Conservation (phyloP, 2,113 vertebrate genomes). For the Stomatorhinus ivindoensis region DNA sequence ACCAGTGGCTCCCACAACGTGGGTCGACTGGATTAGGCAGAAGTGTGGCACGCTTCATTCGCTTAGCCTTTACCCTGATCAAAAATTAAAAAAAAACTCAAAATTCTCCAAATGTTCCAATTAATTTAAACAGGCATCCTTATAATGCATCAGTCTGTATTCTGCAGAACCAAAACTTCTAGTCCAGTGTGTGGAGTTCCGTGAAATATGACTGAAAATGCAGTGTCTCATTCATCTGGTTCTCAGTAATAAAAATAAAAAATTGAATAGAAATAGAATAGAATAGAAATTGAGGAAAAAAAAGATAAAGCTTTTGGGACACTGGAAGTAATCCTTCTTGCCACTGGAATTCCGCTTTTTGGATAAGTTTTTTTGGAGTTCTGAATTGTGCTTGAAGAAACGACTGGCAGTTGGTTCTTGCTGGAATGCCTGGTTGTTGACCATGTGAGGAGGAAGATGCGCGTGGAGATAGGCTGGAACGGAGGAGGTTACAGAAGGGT, state of each 20-base stretch:
- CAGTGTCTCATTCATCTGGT: not conserved
- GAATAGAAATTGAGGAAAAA: not conserved
- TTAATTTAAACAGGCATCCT: not conserved
- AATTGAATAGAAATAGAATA: not conserved
- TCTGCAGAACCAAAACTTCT: not conserved
- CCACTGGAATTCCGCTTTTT: conserved; percentile 2
- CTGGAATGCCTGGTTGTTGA: conserved; percentile 18
- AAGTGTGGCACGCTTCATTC: not conserved
- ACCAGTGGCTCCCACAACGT: not conserved
- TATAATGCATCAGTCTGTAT: not conserved
- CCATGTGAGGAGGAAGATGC: not conserved
- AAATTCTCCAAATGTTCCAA: not conserved
- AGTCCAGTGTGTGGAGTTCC: not conserved
- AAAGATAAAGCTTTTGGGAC: conserved; percentile 2
- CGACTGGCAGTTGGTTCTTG: conserved; percentile 8
- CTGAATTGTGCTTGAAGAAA: not conserved
- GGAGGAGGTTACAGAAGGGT: conserved; percentile 13
- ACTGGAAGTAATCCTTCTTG: not conserved
- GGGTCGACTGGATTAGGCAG: not conserved
- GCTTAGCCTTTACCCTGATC: not conserved
- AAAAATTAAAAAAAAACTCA: not conserved
- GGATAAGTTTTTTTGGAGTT: not conserved
- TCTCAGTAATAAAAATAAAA: not conserved
- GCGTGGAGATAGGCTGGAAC: not conserved
- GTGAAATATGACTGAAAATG: not conserved